Evolutionary conservation across 1,140 invertebrate species (phyloP), one percentile per base, ranked within the genome.

Genomic region (Papilio glaucus): DNA sequence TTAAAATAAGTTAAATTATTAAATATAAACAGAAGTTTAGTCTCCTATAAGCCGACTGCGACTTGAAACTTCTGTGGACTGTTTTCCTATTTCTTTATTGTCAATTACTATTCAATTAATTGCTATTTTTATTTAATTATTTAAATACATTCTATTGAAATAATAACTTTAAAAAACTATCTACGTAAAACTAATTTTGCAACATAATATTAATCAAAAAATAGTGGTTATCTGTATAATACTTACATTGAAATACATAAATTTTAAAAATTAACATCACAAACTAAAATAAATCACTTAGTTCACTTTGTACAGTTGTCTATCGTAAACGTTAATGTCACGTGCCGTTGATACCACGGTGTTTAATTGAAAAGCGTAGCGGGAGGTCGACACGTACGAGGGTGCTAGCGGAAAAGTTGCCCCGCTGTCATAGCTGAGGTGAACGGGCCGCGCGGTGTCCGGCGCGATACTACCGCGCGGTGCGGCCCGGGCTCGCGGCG

Each of bases 381-480:
- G 63, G 41, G 63, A 10, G 33, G 13, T 62, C 13, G n/a, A n/a
- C 9, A 21, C 38, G 63, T n/a, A n/a, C 39, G 18, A 41, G 38
- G 38, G 38, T 9, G 15, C 12, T 42, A 67, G 15, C 39, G 63
- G 63, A 29, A 45, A 67, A 67, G 63, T 67, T 67, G 63, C 7
- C 18, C 39, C 10, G 38, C 15, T 39, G 13, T 67, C 39, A 67
- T 45, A 6, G 9, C 41, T 21, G 15, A 24, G 29, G n/a, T 13
- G 63, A 67, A 39, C 39, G 39, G 39, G 38, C 5, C 38, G 63
- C 29, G 63, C 63, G 63, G 10, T 21, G 24, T 67, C 24, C 39
- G 10, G n/a, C 63, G 63, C 63, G 63, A 67, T 67, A 67, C 63
- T 67, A n/a, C 38, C 63, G 63, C 63, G 8, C 18, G 3, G 49